Conservation (phyloP, 1,140 invertebrate genomes). For the Drosophila albomicans region DNA sequence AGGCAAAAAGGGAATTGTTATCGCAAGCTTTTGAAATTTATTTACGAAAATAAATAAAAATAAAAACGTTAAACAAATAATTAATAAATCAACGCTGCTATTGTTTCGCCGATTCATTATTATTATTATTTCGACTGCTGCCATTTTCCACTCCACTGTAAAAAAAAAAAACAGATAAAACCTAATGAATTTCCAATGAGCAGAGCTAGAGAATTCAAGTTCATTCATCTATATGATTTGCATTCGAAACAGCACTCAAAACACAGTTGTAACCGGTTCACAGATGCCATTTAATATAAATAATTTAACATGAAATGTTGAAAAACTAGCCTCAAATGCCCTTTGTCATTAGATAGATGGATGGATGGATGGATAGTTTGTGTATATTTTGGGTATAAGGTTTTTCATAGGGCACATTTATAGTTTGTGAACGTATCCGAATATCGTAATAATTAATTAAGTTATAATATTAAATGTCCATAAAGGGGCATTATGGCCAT, state of each 20-base stretch:
- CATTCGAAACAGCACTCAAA: conserved; percentile 14
- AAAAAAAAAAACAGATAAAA: conserved; percentile 69
- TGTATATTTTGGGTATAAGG: too few species aligned
- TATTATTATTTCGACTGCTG: conserved; percentile 1
- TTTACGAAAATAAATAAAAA: conserved; percentile 33
- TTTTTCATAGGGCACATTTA: conserved; percentile 47
- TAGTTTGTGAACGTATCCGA: conserved; percentile 64
- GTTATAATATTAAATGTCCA: conserved; percentile 81
- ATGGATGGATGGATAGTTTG: neutral
- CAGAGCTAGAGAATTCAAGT: conserved; percentile 66
- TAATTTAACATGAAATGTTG: conserved; percentile 46
- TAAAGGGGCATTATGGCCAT: conserved; percentile 80
- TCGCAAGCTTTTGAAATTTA: conserved; percentile 31
- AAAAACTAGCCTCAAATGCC: conserved; percentile 35
- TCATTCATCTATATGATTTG: conserved; percentile 54
- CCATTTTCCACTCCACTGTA: conserved; percentile 37
- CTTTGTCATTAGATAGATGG: conserved; percentile 26
- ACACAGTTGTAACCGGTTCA: conserved; percentile 58
- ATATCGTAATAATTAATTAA: conserved; percentile 81
- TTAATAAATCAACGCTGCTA: conserved; percentile 76
- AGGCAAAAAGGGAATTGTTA: conserved; percentile 16
- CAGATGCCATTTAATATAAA: conserved; percentile 53
- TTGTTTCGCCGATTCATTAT: conserved; percentile 46
- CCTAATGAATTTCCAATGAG: conserved; percentile 78
- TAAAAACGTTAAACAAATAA: conserved; percentile 54